Evolutionary conservation across 2,113 vertebrate species (phyloP).

Genomic region (Hepsetus odoe): DNA sequence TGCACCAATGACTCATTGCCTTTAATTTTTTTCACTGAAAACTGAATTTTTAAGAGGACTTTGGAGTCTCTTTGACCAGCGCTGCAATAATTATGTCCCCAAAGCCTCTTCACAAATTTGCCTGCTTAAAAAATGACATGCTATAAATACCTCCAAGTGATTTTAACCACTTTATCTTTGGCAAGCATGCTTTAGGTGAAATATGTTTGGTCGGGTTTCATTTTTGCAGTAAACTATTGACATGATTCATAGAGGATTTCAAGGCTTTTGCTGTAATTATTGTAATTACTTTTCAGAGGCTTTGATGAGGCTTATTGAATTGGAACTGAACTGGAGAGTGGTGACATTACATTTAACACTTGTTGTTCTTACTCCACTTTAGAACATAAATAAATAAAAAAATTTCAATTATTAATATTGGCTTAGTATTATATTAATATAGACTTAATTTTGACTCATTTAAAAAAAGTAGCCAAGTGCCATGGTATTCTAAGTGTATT

Average conservation of each 20-base stretch:
- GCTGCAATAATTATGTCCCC: slow-evolving; percentile 41
- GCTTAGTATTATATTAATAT: no score
- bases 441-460: no score
- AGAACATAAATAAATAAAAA: no score
- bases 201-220: background rate
- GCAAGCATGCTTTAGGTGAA: slow-evolving; percentile 23
- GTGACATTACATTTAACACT: background rate
- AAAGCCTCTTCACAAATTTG: slow-evolving; percentile 28
- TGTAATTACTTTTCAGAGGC: slow-evolving; percentile 24
- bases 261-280: background rate
- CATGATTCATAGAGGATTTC: background rate
- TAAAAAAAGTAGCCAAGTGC: no score
- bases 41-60: background rate
- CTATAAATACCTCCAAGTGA: slow-evolving; percentile 58
- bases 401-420: no score
- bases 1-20: slow-evolving; percentile 11
- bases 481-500: no score
- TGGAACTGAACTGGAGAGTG: background rate
- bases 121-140: slow-evolving; percentile 33
- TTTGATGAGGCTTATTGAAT: background rate
- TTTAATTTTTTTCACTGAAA: slow-evolving; percentile 31
- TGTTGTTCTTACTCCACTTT: background rate
- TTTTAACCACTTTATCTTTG: slow-evolving; percentile 71
- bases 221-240: slow-evolving; percentile 15
- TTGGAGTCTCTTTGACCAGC: slow-evolving; percentile 29